phyloP scores from a whole-genome alignment of 1,140 invertebrate genomes.

The Drosophila trapezifrons region DNA sequence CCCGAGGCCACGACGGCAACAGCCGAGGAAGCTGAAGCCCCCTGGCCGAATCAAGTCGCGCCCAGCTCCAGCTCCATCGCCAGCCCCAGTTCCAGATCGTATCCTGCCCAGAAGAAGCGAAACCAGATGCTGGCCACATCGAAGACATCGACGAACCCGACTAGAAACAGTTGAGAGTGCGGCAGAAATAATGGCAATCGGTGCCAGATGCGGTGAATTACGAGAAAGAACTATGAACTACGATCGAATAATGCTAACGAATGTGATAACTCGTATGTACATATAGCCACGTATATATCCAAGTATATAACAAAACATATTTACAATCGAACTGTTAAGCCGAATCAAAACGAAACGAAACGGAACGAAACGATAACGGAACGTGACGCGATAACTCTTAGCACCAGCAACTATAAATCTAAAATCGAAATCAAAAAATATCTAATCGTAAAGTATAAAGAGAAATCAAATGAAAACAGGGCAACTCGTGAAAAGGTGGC shows the following conservation, averaged over 20 bases:
- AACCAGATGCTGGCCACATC: conserved; percentile 21
- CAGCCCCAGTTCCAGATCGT: conserved; percentile 18
- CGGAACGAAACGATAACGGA: conserved; percentile 19
- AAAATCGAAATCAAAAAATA: conserved; percentile 24
- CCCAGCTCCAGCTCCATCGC: conserved; percentile 24
- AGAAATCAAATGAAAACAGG: conserved; percentile 62
- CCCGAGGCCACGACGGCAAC: conserved; percentile 40
- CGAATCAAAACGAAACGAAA: conserved; percentile 29
- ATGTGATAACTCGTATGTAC: conserved; percentile 78
- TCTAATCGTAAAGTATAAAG: conserved; percentile 24
- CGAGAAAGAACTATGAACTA: conserved; percentile 53
- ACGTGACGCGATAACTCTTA: conserved; percentile 41
- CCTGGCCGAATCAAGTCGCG: conserved; percentile 18
- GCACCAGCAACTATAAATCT: conserved; percentile 19
- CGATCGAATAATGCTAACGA: conserved; percentile 65
- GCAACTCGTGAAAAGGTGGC: conserved; percentile 70
- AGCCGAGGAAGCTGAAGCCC: conserved; percentile 30
- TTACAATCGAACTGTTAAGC: conserved; percentile 61
- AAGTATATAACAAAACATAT: conserved; percentile 60
- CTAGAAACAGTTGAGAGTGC: conserved; percentile 73
- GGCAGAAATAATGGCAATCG: conserved; percentile 50
- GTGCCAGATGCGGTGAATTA: conserved; percentile 51
- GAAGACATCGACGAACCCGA: conserved; percentile 33
- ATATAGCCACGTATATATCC: conserved; percentile 74
- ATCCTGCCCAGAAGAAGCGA: conserved; percentile 40